phyloP scores from a whole-genome alignment of 2,888 invertebrate genomes.

The Rambutsinella grinnellia region DNA sequence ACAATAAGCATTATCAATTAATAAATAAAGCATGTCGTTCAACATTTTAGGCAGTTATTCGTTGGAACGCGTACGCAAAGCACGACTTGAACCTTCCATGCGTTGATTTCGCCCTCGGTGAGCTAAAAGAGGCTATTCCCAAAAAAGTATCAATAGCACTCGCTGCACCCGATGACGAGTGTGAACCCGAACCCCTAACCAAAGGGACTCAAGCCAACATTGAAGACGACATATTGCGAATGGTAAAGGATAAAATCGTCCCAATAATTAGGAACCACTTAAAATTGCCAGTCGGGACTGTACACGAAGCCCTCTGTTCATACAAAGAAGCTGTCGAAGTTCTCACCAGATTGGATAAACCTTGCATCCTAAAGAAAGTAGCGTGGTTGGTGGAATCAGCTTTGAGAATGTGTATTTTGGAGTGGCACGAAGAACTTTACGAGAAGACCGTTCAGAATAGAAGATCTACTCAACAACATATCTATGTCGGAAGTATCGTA shows the following conservation, averaged over 20 bases:
- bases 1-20: no score
- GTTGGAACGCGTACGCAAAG: slow-evolving; percentile 64
- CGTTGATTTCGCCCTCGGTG: slow-evolving; percentile 35
- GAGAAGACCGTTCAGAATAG: slow-evolving; percentile 12
- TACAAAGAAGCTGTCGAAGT: slow-evolving; percentile 51
- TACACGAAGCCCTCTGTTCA: slow-evolving; percentile 58
- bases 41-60: slow-evolving; percentile 49
- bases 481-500: slow-evolving; percentile 19
- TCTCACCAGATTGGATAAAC: slow-evolving; percentile 37
- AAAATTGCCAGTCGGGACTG: slow-evolving; percentile 48
- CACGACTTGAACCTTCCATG: slow-evolving; percentile 46
- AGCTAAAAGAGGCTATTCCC: slow-evolving; percentile 47
- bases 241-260: slow-evolving; percentile 46
- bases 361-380: slow-evolving; percentile 32
- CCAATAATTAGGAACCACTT: slow-evolving; percentile 63
- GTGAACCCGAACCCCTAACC: neutral
- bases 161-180: neutral
- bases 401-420: slow-evolving; percentile 58
- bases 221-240: slow-evolving; percentile 41
- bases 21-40: no score
- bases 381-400: slow-evolving; percentile 51
- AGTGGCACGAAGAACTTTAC: slow-evolving; percentile 62
- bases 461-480: slow-evolving; percentile 10
- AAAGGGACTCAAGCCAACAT: slow-evolving; percentile 29
- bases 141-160: neutral